phyloP scores from a whole-genome alignment of 2,888 invertebrate species.

The Eristalinus sepulchralis region DNA sequence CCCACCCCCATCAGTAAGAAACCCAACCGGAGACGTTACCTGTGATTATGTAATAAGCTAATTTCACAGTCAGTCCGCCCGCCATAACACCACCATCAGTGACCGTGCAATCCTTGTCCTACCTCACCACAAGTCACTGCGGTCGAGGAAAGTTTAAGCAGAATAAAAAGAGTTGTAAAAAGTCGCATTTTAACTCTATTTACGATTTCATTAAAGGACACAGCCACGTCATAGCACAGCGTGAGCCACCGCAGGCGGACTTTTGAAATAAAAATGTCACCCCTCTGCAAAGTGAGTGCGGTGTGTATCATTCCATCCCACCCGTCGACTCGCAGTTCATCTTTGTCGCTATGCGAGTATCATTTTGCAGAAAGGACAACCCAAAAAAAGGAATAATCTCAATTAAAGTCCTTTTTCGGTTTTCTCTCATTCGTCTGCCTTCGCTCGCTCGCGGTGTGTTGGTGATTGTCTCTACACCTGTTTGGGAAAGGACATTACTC shows the following conservation, averaged over 20 bases:
- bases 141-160: conserved; percentile 12
- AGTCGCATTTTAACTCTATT: conserved; percentile 40
- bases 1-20: neutral
- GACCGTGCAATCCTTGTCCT: conserved; percentile 11
- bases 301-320: neutral
- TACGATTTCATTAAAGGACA: conserved; percentile 57
- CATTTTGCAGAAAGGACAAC: neutral
- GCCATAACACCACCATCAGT: neutral
- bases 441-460: neutral
- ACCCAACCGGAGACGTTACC: neutral
- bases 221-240: neutral
- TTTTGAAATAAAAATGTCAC: conserved; percentile 22
- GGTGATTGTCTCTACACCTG: conserved; percentile 10
- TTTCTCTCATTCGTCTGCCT: neutral
- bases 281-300: neutral
- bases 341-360: neutral
- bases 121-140: conserved; percentile 45
- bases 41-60: conserved; percentile 35
- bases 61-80: conserved; percentile 11
- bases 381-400: conserved; percentile 33
- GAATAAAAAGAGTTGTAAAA: neutral
- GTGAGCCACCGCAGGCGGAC: conserved; percentile 20
- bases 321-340: neutral
- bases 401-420: conserved; percentile 37
- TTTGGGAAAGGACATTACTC: conserved; percentile 33